phyloP scores from a whole-genome alignment of 2,888 invertebrate species.

The Apotomis capreana region DNA sequence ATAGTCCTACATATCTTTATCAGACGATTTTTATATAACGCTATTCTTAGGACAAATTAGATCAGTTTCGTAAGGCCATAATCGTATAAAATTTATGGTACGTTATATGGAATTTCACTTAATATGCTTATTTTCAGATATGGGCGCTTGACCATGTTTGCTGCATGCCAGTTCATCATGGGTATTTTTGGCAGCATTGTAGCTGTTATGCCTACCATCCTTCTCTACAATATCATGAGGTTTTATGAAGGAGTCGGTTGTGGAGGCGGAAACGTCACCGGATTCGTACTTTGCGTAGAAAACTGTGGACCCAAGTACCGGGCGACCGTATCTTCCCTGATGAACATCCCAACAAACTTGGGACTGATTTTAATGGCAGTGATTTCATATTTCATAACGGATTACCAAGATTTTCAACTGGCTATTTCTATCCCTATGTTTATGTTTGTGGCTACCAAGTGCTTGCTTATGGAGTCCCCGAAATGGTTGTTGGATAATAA shows the following conservation, averaged over 20 bases:
- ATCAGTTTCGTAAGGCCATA: too few species aligned
- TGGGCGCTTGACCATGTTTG: slow-evolving; percentile 61
- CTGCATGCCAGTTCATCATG: slow-evolving; percentile 52
- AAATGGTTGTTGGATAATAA: slow-evolving; percentile 70
- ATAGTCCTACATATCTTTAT: too few species aligned
- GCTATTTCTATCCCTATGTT: slow-evolving; percentile 65
- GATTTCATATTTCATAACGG: slow-evolving; percentile 64
- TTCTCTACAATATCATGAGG: slow-evolving; percentile 60
- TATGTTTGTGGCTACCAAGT: slow-evolving; percentile 53
- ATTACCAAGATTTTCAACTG: slow-evolving; percentile 64
- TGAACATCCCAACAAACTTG: slow-evolving; percentile 66
- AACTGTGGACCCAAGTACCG: slow-evolving; percentile 63
- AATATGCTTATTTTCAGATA: slow-evolving; percentile 53
- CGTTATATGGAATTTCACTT: too few species aligned
- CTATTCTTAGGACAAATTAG: too few species aligned
- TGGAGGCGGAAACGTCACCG: slow-evolving; percentile 67
- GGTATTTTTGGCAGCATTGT: slow-evolving; percentile 60
- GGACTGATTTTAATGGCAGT: slow-evolving; percentile 64
- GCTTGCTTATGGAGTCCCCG: slow-evolving; percentile 64
- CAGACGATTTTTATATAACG: too few species aligned
- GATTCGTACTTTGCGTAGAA: slow-evolving; percentile 66
- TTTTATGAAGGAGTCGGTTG: slow-evolving; percentile 65
- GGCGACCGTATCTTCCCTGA: slow-evolving; percentile 64
- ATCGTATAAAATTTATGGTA: too few species aligned
- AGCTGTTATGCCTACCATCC: slow-evolving; percentile 58